Evolutionary conservation across 2,797 vertebrate genomes (phyloP).

Genomic region (Tokudaia tokunoshimensis): DNA sequence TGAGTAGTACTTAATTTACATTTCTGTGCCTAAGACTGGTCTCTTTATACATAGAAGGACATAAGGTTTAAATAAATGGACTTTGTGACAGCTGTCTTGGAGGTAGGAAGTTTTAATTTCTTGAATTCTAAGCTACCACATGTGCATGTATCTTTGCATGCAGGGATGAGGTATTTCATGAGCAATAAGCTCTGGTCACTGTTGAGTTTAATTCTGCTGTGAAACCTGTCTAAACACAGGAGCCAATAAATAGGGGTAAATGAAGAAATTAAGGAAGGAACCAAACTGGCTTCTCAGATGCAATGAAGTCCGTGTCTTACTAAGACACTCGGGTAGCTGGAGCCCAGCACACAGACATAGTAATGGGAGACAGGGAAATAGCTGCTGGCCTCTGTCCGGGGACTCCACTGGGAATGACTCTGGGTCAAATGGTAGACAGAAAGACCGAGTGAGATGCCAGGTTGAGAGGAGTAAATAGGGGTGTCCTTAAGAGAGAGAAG

Average conservation of each 20-base stretch:
- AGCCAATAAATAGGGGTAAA: neutral
- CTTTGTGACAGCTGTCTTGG: neutral
- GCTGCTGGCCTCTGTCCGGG: neutral
- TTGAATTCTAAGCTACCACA: neutral
- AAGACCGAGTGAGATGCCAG: neutral
- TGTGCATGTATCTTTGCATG: accelerated
- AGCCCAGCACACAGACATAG: neutral
- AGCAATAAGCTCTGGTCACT: neutral
- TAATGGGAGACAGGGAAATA: neutral
- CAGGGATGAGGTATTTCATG: neutral
- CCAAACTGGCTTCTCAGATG: neutral
- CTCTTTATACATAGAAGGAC: neutral
- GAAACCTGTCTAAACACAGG: neutral
- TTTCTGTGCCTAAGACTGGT: neutral
- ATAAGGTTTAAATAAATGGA: neutral
- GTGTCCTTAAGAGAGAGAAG: neutral
- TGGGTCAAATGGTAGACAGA: neutral
- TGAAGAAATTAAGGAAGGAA: neutral
- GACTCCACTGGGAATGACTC: neutral
- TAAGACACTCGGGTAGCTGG: neutral
- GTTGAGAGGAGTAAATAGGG: neutral
- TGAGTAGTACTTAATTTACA: neutral
- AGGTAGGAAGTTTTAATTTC: neutral
- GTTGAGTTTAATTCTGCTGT: neutral
- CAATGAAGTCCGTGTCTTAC: neutral